Percentiles rank a stretch among this genome's conserved stretches.
Evolutionary conservation across 2,797 vertebrate genomes (phyloP).

Genomic region (Avahi laniger): DNA sequence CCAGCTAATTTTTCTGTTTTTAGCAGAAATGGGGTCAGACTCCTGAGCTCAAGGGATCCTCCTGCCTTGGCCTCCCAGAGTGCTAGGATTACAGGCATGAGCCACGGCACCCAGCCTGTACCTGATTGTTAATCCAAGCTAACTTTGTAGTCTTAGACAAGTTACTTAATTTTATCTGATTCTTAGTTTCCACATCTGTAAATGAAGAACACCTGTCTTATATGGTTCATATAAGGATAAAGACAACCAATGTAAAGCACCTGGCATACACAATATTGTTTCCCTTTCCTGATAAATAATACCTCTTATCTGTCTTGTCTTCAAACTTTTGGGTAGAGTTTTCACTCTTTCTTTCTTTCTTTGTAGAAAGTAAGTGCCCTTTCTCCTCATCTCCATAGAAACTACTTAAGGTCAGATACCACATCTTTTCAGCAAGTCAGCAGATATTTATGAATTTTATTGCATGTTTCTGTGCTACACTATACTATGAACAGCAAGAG

Average conservation of each 20-base stretch:
- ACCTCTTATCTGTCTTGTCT: not conserved
- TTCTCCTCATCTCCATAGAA: not conserved
- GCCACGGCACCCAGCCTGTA: too few species aligned
- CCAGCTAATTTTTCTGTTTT: too few species aligned
- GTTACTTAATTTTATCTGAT: not conserved
- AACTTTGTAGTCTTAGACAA: not conserved
- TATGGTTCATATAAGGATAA: not conserved
- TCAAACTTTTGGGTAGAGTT: not conserved
- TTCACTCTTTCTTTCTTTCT: slow-evolving; percentile 9
- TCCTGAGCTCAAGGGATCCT: too few species aligned
- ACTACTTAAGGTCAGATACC: not conserved
- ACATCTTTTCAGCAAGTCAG: slow-evolving; percentile 19
- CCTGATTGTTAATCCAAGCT: not conserved
- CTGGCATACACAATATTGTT: not conserved
- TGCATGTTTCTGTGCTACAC: not conserved
- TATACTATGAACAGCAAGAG: not conserved
- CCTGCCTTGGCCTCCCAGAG: too few species aligned
- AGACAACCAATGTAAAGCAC: not conserved
- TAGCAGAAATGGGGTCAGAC: too few species aligned
- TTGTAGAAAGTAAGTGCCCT: not conserved
- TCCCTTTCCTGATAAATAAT: not conserved
- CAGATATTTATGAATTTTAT: slow-evolving; percentile 19
- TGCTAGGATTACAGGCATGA: too few species aligned
- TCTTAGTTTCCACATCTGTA: slow-evolving; percentile 10
- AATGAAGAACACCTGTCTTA: not conserved